phyloP scores from a whole-genome alignment of 2,888 invertebrate species.

The Drosophila hamatofila region DNA sequence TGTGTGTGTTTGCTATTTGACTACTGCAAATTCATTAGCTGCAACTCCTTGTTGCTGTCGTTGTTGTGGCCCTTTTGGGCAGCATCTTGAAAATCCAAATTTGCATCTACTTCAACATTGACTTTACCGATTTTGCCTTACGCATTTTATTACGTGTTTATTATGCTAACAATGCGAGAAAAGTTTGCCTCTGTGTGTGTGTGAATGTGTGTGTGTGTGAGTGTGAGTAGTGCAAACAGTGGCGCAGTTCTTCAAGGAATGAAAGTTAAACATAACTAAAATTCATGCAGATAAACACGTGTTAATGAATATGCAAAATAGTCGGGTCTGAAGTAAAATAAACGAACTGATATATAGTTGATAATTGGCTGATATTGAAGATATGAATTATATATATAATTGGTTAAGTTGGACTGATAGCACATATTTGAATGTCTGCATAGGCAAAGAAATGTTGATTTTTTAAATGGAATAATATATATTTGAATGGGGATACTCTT shows the following conservation, averaged over 20 bases:
- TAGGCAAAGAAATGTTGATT: not conserved
- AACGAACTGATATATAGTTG: not conserved
- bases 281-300: constrained; percentile 11
- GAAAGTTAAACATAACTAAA: constrained; percentile 21
- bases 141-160: constrained; percentile 76
- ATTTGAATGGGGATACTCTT: too few relatives aligned
- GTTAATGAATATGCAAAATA: constrained; percentile 28
- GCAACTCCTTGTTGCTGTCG: constrained; percentile 18
- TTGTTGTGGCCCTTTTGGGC: constrained; percentile 28
- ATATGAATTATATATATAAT: not conserved
- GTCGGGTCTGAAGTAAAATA: not conserved
- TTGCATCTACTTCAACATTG: constrained; percentile 67
- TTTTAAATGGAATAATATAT: too few relatives aligned
- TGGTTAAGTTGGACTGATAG: not conserved
- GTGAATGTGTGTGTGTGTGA: constrained; percentile 3
- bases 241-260: constrained; percentile 15
- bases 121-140: constrained; percentile 75
- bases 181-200: constrained; percentile 43
- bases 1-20: constrained; percentile 22
- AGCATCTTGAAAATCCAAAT: constrained; percentile 56
- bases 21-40: constrained; percentile 58
- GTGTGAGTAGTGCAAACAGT: constrained; percentile 37
- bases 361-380: not conserved
- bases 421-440: not conserved
- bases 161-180: constrained; percentile 76